phyloP scores from a whole-genome alignment of 2,113 vertebrate genomes.

The Geothlypis trichas region DNA sequence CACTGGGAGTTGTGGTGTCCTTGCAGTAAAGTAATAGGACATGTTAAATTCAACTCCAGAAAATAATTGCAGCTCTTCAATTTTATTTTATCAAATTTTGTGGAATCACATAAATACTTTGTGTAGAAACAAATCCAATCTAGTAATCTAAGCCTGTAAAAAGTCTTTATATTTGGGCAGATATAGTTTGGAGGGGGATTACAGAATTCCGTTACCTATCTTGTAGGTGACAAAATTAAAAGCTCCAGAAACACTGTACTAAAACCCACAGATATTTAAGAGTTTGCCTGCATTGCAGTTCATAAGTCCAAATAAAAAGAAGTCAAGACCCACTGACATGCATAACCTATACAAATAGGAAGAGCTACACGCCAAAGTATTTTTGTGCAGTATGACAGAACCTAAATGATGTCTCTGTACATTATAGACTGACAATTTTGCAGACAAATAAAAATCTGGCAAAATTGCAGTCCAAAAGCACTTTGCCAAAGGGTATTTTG shows the following conservation, averaged over 20 bases:
- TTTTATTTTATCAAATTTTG: background rate
- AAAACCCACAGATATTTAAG: background rate
- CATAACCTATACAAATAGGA: background rate
- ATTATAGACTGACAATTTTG: conserved; percentile 29
- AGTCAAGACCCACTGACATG: background rate
- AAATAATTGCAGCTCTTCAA: background rate
- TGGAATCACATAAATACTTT: background rate
- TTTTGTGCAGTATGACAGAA: conserved; percentile 25
- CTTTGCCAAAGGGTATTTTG: conserved; percentile 59
- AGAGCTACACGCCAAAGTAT: background rate
- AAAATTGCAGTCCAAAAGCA: conserved; percentile 26
- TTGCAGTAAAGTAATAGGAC: background rate
- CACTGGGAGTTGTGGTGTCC: background rate
- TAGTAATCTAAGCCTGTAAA: background rate
- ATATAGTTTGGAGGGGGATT: background rate
- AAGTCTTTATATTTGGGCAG: background rate
- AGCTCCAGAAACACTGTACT: background rate
- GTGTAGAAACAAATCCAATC: background rate
- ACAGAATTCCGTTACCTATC: background rate
- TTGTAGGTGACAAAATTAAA: background rate
- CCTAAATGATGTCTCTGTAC: conserved; percentile 7
- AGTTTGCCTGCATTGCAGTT: background rate
- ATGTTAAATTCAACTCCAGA: background rate
- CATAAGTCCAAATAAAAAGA: background rate
- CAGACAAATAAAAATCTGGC: conserved; percentile 55